Base-by-base conservation (phyloP, 2,113 vertebrate species). In the Beaufortia kweichowensis region DNA sequence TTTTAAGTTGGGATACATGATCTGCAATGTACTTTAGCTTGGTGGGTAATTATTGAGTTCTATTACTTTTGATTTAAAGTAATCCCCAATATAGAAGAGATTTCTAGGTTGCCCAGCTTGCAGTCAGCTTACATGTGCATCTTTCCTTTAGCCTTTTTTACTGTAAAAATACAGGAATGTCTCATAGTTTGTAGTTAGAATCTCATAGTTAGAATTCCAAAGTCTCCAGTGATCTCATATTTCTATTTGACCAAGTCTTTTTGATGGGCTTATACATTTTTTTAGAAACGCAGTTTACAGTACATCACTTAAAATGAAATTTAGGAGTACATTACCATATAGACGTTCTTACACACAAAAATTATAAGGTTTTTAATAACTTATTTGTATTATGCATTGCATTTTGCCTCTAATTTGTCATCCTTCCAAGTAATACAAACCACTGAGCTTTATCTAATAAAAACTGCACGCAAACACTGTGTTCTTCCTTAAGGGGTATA, bases 1-100 rank as follows among this genome's bases (percentile, higher is more conserved):
- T 89, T 86, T 86, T 87, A 94, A 93, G 94, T 93, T 95, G 87
- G 93, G 92, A 92, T 91, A 90, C 82, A 88, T 93, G 89, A 84
- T 83, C 84, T 76, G 79, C 72, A 84, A 90, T 88, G 92, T 91
- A 91, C 90, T 90, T 76, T 87, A 86, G 86, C 88, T 84, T 88
- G 87, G 87, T 89, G 84, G 91, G 80, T 90, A 85, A 87, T 89
- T 75, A 84, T 72, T 90, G 82, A 82, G 80, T 83, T 79, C 77
- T 62, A 70, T 75, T 70, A 77, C 59, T 80, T 77, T 67, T 82
- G 82, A 78, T 85, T 81, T 68, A 82, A 80, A 84, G 78, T 75
- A 84, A 86, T 88, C 81, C n/a, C 83, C 75, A 70, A 53, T 12
- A 35, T 33, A 69, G 41, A 11, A 28, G 4, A 10, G 21, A 50